A percentile compares a stretch with the other conserved stretches of the same genome.
Evolutionary conservation across 2,888 invertebrate species (phyloP).

Genomic region (Sphaerophoria rueppellii): DNA sequence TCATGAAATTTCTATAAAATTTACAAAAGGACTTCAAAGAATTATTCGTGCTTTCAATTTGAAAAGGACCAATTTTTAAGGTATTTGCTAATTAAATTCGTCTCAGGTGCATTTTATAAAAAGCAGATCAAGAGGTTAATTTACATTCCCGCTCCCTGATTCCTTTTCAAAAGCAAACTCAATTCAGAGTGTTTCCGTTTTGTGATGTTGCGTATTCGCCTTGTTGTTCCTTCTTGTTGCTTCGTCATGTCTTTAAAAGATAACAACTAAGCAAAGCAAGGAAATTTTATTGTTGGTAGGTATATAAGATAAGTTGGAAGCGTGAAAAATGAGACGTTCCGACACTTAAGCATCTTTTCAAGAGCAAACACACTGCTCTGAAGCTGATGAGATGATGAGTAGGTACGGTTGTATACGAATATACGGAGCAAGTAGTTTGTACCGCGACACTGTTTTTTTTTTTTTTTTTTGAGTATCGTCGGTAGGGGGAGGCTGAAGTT

Average conservation of each 20-base stretch:
- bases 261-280: conserved; percentile 15
- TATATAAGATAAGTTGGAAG: conserved; percentile 47
- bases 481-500: conserved; percentile 7
- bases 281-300: conserved; percentile 31
- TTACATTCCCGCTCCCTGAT: conserved; percentile 8
- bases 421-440: too few relatives aligned
- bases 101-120: conserved; percentile 64
- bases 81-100: conserved; percentile 68
- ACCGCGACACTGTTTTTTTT: background rate
- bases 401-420: background rate
- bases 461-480: background rate
- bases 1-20: too few relatives aligned
- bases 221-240: background rate
- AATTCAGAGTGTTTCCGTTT: too few relatives aligned
- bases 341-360: conserved; percentile 67
- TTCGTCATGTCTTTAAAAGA: conserved; percentile 16
- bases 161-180: too few relatives aligned
- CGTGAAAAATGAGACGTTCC: conserved; percentile 72
- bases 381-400: conserved; percentile 38
- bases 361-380: conserved; percentile 44
- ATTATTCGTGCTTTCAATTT: conserved; percentile 52
- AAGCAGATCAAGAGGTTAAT: conserved; percentile 46
- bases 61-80: conserved; percentile 54
- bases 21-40: conserved; percentile 40
- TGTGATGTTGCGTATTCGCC: too few relatives aligned